These are phyloP conservation scores for Caenorhabditis zanzibari DNA, from an alignment of 2,888 invertebrate genomes.

Conservation along the genomic window DNA sequence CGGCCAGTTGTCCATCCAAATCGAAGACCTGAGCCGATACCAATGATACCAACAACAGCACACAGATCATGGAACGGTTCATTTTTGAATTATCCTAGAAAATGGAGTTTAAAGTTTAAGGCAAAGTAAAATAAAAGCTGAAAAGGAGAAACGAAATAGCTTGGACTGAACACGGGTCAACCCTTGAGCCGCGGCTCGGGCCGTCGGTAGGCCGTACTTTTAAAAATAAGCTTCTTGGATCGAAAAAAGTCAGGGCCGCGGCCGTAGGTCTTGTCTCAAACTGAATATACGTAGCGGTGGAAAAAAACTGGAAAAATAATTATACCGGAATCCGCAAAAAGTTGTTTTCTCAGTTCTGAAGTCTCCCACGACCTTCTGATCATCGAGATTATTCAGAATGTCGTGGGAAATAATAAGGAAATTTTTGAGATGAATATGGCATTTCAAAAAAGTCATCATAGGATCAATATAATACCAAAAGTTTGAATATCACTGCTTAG, in stretches of 20 bases:
- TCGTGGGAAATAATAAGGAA: neutral
- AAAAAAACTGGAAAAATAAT: neutral
- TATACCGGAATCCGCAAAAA: neutral
- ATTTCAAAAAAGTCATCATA: neutral
- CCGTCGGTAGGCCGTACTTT: no score
- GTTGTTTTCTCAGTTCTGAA: neutral
- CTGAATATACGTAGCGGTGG: no score
- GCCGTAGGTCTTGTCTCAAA: no score
- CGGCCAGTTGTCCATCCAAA: constrained; percentile 34
- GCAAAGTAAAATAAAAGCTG: no score
- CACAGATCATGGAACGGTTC: constrained; percentile 45
- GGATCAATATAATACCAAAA: neutral
- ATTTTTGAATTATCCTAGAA: constrained; percentile 36
- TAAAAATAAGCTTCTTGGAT: no score
- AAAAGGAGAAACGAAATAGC: no score
- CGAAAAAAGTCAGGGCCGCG: no score
- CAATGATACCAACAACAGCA: constrained; percentile 27
- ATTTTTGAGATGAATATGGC: neutral
- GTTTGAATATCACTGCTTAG: neutral
- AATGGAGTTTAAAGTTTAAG: no score
- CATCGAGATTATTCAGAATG: neutral
- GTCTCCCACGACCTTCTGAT: neutral
- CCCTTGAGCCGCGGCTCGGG: no score
- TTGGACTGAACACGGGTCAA: no score
- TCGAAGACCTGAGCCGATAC: constrained; percentile 47